Conservation (phyloP, 2,888 invertebrate species). For the Cryptocephalus moraei region DNA sequence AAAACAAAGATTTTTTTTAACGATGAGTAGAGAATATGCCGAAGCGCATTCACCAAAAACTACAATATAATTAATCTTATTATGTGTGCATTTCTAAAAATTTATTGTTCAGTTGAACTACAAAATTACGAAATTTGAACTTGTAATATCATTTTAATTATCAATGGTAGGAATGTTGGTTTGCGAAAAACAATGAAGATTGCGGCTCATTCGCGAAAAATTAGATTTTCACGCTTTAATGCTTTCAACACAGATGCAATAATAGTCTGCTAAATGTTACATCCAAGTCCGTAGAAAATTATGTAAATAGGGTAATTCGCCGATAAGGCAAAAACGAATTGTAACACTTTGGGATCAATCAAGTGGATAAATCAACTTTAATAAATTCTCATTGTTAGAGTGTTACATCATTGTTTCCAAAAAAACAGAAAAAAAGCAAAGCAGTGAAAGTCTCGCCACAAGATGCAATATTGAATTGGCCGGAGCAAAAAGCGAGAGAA, state of each 20-base stretch:
- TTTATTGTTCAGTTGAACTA: too few relatives aligned
- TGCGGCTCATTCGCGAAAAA: not conserved
- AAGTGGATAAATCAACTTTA: constrained; percentile 11
- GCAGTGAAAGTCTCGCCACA: constrained; percentile 32
- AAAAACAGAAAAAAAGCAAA: constrained; percentile 17
- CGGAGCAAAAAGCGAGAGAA: constrained; percentile 22
- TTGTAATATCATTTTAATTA: too few relatives aligned
- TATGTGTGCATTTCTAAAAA: too few relatives aligned
- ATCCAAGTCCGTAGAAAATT: constrained; percentile 2
- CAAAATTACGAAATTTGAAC: too few relatives aligned
- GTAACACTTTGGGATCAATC: constrained; percentile 6
- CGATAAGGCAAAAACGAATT: constrained; percentile 5
- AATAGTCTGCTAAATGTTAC: not conserved
- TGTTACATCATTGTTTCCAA: constrained; percentile 23
- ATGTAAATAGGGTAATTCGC: constrained; percentile 14
- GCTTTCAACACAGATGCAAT: not conserved
- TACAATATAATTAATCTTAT: too few relatives aligned
- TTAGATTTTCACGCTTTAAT: not conserved
- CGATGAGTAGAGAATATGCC: too few relatives aligned
- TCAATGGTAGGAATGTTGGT: too few relatives aligned
- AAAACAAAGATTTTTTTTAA: too few relatives aligned
- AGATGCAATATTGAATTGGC: constrained; percentile 32
- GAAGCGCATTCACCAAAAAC: too few relatives aligned
- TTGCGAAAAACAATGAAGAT: too few relatives aligned
- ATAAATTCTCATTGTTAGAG: constrained; percentile 11